phyloP scores from a whole-genome alignment of 2,797 vertebrate species.

The Myotis planiceps region DNA sequence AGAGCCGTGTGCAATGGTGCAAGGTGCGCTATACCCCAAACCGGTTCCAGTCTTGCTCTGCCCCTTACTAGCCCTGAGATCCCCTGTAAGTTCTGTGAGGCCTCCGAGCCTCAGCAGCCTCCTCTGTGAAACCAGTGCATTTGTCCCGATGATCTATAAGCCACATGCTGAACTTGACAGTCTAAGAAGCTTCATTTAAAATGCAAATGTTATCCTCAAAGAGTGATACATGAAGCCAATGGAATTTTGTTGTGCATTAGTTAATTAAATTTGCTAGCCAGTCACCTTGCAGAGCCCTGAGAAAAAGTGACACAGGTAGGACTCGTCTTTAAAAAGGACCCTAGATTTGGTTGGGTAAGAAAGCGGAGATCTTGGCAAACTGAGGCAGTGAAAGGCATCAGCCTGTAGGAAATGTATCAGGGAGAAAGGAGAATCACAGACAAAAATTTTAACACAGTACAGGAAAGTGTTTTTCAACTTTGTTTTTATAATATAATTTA shows the following conservation, averaged over 20 bases:
- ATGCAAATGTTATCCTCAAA: conserved; percentile 63
- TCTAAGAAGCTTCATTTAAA: conserved; percentile 71
- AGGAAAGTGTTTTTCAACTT: not conserved
- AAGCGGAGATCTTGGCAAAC: not conserved
- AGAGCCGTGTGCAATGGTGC: not conserved
- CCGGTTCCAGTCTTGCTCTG: not conserved
- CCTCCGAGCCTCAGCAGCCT: not conserved
- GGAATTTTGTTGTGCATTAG: conserved; percentile 59
- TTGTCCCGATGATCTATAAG: conserved; percentile 57
- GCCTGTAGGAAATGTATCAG: not conserved
- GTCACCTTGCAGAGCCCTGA: conserved; percentile 55
- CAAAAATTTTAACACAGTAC: not conserved
- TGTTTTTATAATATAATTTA: not conserved
- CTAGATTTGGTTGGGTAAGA: not conserved
- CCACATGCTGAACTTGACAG: conserved; percentile 11
- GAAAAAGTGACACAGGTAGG: conserved; percentile 16
- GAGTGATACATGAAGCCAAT: conserved; percentile 34
- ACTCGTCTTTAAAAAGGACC: conserved; percentile 1
- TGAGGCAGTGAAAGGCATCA: not conserved
- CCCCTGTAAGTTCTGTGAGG: not conserved
- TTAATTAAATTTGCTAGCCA: conserved; percentile 69
- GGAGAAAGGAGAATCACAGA: not conserved
- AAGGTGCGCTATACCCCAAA: not conserved
- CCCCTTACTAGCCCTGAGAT: not conserved
- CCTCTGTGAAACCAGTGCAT: not conserved